Evolutionary conservation across 2,888 invertebrate genomes (phyloP).

Genomic region (Pardosa pseudoannulata): DNA sequence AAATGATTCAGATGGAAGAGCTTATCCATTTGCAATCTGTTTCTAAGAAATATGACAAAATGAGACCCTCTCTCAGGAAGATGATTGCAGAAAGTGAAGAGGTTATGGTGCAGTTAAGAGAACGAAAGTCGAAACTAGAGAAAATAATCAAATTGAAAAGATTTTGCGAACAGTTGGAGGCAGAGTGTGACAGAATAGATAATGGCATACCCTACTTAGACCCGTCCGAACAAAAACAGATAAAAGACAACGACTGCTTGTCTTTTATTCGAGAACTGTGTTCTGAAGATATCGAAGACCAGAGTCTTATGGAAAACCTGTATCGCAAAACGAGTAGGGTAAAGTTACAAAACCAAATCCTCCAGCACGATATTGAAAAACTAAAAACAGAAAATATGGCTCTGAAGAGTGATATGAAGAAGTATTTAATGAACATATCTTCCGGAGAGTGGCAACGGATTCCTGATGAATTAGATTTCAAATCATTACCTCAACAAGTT

Average conservation of each 20-base stretch:
- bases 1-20: slow-evolving; percentile 31
- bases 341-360: slow-evolving; percentile 35
- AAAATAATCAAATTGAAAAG: slow-evolving; percentile 50
- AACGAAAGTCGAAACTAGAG: slow-evolving; percentile 32
- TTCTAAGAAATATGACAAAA: slow-evolving; percentile 26
- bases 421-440: slow-evolving; percentile 40
- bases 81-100: slow-evolving; percentile 57
- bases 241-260: slow-evolving; percentile 33
- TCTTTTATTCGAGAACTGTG: slow-evolving; percentile 19
- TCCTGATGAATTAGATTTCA: slow-evolving; percentile 11
- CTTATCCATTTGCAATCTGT: slow-evolving; percentile 20
- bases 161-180: slow-evolving; percentile 38
- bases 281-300: slow-evolving; percentile 34
- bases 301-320: slow-evolving; percentile 21
- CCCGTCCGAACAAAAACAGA: slow-evolving; percentile 5
- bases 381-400: slow-evolving; percentile 38
- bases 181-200: slow-evolving; percentile 16
- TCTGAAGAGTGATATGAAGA: slow-evolving; percentile 55
- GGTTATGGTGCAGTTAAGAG: slow-evolving; percentile 36
- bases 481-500: neutral
- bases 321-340: slow-evolving; percentile 32
- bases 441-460: slow-evolving; percentile 44
- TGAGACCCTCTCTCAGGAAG: slow-evolving; percentile 37
- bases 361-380: slow-evolving; percentile 39
- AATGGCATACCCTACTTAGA: neutral